phyloP scores from a whole-genome alignment of 2,888 invertebrate genomes.

The Arge pagana region DNA sequence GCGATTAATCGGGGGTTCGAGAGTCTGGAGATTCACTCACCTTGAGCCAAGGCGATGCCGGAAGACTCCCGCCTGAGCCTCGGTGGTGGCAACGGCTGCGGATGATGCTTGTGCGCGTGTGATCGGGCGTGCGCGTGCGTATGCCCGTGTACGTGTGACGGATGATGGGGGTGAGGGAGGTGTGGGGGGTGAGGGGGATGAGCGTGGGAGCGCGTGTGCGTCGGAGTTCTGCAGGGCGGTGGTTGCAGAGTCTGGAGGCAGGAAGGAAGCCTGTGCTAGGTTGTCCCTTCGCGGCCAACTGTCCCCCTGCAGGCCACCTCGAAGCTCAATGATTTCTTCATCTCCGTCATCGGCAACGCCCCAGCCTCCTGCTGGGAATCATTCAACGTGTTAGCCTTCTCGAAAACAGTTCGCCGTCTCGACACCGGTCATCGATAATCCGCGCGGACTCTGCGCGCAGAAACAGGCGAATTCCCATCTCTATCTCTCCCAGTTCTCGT shows the following conservation, averaged over 20 bases:
- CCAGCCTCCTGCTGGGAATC: slow-evolving; percentile 63
- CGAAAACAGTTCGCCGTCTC: too few species aligned
- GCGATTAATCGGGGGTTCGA: too few species aligned
- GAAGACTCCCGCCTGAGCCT: slow-evolving; percentile 55
- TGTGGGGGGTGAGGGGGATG: slow-evolving; percentile 5
- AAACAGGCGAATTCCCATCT: not conserved
- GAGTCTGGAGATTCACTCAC: slow-evolving; percentile 30
- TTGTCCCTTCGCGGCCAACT: slow-evolving; percentile 49
- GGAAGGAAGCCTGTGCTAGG: slow-evolving; percentile 57
- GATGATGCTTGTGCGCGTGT: slow-evolving; percentile 52
- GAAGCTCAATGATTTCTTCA: slow-evolving; percentile 68
- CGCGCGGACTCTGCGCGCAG: not conserved
- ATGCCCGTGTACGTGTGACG: slow-evolving; percentile 52
- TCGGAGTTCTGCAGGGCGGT: slow-evolving; percentile 50
- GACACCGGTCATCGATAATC: not conserved
- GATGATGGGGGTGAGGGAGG: slow-evolving; percentile 11
- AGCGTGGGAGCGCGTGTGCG: not conserved
- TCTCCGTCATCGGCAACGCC: slow-evolving; percentile 68
- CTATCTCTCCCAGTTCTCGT: not conserved
- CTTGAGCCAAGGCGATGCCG: slow-evolving; percentile 56
- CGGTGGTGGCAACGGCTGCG: slow-evolving; percentile 50
- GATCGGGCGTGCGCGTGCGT: slow-evolving; percentile 53
- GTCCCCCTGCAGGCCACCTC: slow-evolving; percentile 62
- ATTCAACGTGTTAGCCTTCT: slow-evolving; percentile 41
- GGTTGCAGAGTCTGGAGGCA: slow-evolving; percentile 45